Conservation (phyloP, 1,140 invertebrate species). For the Diuraphis noxia region DNA sequence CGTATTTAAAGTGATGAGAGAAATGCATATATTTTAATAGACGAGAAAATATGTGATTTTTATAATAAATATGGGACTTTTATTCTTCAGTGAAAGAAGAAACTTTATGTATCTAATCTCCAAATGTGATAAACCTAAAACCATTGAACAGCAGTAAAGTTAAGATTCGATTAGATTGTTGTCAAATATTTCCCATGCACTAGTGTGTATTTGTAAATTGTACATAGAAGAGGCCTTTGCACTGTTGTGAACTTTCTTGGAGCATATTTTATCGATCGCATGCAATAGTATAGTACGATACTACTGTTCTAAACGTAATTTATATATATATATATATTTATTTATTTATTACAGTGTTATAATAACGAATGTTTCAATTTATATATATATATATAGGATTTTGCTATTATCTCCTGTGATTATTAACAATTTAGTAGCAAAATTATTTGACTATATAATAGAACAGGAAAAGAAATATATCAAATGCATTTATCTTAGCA, state of each 20-base stretch:
- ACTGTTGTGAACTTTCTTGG: not conserved
- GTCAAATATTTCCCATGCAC: not conserved
- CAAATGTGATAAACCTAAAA: not conserved
- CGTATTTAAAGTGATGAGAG: not conserved
- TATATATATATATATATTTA: not conserved
- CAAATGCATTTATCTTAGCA: too few species aligned
- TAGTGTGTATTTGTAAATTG: not conserved
- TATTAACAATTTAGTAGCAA: not conserved
- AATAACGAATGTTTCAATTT: not conserved
- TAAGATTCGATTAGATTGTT: not conserved
- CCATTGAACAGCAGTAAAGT: not conserved
- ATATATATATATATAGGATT: not conserved
- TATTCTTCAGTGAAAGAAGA: too few species aligned
- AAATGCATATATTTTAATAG: not conserved
- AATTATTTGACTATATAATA: not conserved
- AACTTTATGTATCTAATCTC: not conserved
- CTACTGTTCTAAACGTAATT: not conserved
- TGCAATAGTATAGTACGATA: too few species aligned
- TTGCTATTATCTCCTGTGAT: not conserved
- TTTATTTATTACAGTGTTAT: not conserved
- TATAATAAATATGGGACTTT: too few species aligned
- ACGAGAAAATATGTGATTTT: not conserved
- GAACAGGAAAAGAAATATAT: not conserved
- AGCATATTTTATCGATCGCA: not conserved
- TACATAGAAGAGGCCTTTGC: not conserved